phyloP scores from a whole-genome alignment of 2,888 invertebrate genomes.

The Drosophila imparisetae region DNA sequence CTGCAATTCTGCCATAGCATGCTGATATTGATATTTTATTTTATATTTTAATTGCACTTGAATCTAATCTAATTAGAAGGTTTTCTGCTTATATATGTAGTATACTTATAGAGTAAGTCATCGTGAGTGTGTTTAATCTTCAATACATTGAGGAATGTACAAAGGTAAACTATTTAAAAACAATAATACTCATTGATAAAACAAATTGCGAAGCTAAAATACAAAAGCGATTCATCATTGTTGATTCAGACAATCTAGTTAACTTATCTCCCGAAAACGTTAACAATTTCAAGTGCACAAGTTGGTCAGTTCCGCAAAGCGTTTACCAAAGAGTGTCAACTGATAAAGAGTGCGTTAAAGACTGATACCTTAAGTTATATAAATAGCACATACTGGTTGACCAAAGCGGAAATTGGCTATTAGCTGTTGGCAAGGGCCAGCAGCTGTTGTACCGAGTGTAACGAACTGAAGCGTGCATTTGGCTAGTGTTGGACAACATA shows the following conservation, averaged over 20 bases:
- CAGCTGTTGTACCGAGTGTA: constrained; percentile 33
- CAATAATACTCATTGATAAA: constrained; percentile 25
- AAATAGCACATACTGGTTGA: constrained; percentile 46
- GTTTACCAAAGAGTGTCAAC: constrained; percentile 15
- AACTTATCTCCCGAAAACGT: constrained; percentile 27
- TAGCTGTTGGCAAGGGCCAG: constrained; percentile 45
- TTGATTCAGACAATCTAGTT: constrained; percentile 1
- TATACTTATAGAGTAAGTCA: background rate
- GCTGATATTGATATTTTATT: background rate
- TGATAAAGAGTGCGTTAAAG: constrained; percentile 31
- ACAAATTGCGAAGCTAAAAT: constrained; percentile 3
- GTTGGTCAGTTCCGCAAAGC: constrained; percentile 23
- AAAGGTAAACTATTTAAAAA: background rate
- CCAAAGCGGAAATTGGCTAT: constrained; percentile 69
- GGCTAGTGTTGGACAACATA: constrained; percentile 59
- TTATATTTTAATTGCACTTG: background rate
- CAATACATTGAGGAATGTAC: background rate
- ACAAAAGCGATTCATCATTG: constrained; percentile 12
- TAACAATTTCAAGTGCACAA: constrained; percentile 33
- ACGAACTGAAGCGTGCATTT: constrained; percentile 24
- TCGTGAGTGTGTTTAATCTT: background rate
- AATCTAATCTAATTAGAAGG: background rate
- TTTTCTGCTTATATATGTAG: background rate
- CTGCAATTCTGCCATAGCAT: background rate
- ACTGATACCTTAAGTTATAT: constrained; percentile 19